Conservation (phyloP, 2,113 vertebrate species). For the Nothobranchius kuhntae region DNA sequence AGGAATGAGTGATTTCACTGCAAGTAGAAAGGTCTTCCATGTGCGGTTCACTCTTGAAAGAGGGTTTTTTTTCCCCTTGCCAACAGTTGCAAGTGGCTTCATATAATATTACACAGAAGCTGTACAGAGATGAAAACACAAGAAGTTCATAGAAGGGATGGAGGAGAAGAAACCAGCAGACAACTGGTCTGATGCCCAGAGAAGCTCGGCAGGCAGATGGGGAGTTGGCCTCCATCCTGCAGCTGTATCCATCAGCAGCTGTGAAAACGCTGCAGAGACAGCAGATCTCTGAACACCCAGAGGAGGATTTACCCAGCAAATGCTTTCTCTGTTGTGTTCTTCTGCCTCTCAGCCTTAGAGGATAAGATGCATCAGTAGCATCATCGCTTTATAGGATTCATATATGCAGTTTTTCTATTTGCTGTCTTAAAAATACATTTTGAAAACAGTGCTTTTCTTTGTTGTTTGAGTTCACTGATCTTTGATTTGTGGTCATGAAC, state of each 20-base stretch:
- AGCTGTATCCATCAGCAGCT: slow-evolving; percentile 33
- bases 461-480: slow-evolving; percentile 1
- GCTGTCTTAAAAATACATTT: not conserved
- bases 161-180: slow-evolving; percentile 27
- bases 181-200: slow-evolving; percentile 36
- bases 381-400: not conserved
- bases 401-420: not conserved
- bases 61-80: slow-evolving; percentile 11
- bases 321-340: slow-evolving; percentile 2
- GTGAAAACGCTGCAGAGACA: slow-evolving; percentile 21
- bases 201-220: slow-evolving; percentile 34
- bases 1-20: slow-evolving; percentile 1
- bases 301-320: slow-evolving; percentile 16
- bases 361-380: too few species aligned
- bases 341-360: too few species aligned
- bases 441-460: too few species aligned
- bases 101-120: slow-evolving; percentile 1
- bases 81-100: slow-evolving; percentile 6
- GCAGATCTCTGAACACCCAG: slow-evolving; percentile 3
- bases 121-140: slow-evolving; percentile 17
- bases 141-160: slow-evolving; percentile 41
- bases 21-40: slow-evolving; percentile 1
- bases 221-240: slow-evolving; percentile 23
- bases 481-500: not conserved
- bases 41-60: slow-evolving; percentile 5